Base-by-base conservation (phyloP, 2,888 invertebrate species). In the Metacarcinus magister region DNA sequence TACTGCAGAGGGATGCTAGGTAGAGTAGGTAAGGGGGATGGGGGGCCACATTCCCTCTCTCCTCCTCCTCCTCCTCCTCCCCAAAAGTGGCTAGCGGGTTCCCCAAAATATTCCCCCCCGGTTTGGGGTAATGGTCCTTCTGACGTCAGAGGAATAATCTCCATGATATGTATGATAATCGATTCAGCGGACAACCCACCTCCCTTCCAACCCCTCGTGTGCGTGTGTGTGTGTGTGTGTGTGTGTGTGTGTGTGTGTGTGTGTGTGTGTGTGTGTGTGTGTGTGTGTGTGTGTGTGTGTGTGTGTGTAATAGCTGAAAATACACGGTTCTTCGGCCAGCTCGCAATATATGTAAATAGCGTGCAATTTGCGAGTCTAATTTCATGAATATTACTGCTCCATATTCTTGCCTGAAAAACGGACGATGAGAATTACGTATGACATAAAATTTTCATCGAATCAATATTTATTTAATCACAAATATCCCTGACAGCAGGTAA, bases 331-430 rank as follows among this genome's bases (percentile, higher is more conserved):
- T 75, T 75, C 75, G 5, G 28, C 7, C 28, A 28, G 28, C 75
- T 75, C 28, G 75, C 75, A 75, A 75, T 75, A 75, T 75, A 75
- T 75, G 75, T 75, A 75, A 75, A 75, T 75, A 75, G n/a, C 75
- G 28, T 75, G 75, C 75, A 75, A 75, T 75, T 75, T 75, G 75
- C 23, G 60, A 75, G 8, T 75, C 75, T 75, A 28, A 75, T 75
- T 75, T 75, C 75, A 75, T 23, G 75, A 75, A 28, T 75, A 75
- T n/a, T 75, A 75, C 28, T 75, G 75, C 75, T 28, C n/a, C 28
- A 75, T 75, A 75, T 75, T 75, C 28, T 28, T n/a, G 23, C 7
- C 75, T n/a, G n/a, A n/a, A 28, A 75, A 75, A 75, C 75, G 75
- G n/a, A 28, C 75, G 75, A 75, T 75, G 2, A n/a, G 75, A 75